Evolutionary conservation across 2,888 invertebrate species (phyloP).

Genomic region (Drosophila demipolita): DNA sequence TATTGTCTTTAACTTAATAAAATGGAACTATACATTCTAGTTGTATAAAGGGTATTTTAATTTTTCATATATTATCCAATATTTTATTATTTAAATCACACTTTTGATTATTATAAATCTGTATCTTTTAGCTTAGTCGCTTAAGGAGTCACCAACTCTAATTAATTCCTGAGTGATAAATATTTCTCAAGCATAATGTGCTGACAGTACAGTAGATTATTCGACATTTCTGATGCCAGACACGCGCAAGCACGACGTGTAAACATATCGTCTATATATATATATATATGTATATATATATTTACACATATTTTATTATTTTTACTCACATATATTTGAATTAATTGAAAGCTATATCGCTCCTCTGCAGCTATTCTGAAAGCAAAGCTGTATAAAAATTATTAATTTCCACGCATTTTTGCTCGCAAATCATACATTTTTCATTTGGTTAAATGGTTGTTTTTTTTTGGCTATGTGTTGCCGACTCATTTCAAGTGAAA

Average conservation of each 20-base stretch:
- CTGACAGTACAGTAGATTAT: not conserved
- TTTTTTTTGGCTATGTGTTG: not conserved
- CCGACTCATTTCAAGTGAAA: not conserved
- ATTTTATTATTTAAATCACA: not conserved
- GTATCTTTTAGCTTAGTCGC: not conserved
- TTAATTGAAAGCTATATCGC: not conserved
- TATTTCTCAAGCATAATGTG: not conserved
- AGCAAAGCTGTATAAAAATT: not conserved
- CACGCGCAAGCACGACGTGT: not conserved
- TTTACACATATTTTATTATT: not conserved
- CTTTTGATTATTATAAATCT: not conserved
- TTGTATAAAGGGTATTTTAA: too few species aligned
- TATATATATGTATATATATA: not conserved
- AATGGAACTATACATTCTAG: not conserved
- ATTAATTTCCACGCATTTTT: not conserved
- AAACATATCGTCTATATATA: not conserved
- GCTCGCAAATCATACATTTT: not conserved
- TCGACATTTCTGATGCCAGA: not conserved
- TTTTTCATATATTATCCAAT: not conserved
- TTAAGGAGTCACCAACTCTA: not conserved
- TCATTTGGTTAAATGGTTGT: too few species aligned
- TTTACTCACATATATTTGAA: not conserved
- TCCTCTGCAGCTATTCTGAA: not conserved
- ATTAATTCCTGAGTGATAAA: not conserved
- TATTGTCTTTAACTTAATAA: not conserved